These are phyloP conservation scores for Bagarius yarrelli DNA, from an alignment of 2,113 vertebrate genomes.

Conservation along the genomic window DNA sequence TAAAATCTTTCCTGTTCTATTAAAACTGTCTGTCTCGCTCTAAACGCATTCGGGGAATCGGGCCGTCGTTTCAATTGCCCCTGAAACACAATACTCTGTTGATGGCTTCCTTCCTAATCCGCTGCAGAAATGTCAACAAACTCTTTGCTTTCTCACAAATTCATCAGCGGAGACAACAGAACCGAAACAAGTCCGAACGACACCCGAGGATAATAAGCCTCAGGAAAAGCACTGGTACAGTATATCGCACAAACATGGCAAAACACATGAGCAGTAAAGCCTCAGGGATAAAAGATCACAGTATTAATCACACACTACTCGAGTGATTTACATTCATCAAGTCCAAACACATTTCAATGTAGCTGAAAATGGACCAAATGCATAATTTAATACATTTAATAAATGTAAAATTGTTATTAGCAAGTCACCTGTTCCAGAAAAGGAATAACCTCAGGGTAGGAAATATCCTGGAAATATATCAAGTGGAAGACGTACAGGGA, in stretches of 20 bases:
- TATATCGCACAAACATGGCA: neutral
- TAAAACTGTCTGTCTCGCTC: neutral
- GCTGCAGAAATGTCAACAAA: slow-evolving; percentile 11
- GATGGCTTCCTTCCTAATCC: neutral
- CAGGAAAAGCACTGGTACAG: neutral
- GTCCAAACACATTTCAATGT: neutral
- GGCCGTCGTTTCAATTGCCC: neutral
- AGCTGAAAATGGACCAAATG: neutral
- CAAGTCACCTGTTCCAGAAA: no score
- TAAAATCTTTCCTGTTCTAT: neutral
- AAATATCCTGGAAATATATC: no score
- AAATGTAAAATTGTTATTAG: neutral
- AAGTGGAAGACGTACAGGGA: no score
- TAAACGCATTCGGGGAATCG: neutral
- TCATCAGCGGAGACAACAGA: slow-evolving; percentile 24
- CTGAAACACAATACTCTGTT: neutral
- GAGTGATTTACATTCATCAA: neutral
- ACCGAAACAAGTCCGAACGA: slow-evolving; percentile 53
- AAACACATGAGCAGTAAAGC: neutral
- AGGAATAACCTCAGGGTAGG: neutral
- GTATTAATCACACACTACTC: neutral
- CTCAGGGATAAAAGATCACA: no score
- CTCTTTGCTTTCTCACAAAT: neutral
- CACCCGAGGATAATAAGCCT: neutral
- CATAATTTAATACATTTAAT: neutral